phyloP scores from a whole-genome alignment of 1,140 invertebrate genomes.

The Asbolus verrucosus region DNA sequence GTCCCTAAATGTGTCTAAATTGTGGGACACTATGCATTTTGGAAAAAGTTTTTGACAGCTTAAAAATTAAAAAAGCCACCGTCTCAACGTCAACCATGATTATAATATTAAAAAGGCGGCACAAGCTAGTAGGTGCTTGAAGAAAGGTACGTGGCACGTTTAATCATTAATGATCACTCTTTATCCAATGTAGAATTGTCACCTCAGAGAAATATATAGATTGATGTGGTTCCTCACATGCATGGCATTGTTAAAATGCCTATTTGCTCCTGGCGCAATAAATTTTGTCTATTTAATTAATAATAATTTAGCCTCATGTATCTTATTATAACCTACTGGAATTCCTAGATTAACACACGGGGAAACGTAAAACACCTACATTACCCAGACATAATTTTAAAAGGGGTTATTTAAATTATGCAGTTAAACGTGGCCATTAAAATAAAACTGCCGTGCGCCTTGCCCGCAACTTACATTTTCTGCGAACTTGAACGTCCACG shows the following conservation, averaged over 20 bases:
- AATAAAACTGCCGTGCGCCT: conserved; percentile 33
- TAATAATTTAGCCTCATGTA: conserved; percentile 20
- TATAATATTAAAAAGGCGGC: too few species aligned
- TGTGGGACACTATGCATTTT: too few species aligned
- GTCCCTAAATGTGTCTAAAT: too few species aligned
- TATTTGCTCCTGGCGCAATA: conserved; percentile 14
- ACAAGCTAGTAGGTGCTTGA: too few species aligned
- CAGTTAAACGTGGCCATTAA: conserved; percentile 34
- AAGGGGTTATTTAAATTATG: conserved; percentile 38
- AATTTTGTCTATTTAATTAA: conserved; percentile 20
- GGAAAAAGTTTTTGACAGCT: too few species aligned
- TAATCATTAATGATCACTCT: too few species aligned
- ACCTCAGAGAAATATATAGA: too few species aligned
- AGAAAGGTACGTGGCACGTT: too few species aligned
- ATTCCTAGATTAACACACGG: conserved; percentile 28
- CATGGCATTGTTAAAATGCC: conserved; percentile 32
- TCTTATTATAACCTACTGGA: conserved; percentile 17
- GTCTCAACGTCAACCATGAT: too few species aligned
- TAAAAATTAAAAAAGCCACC: too few species aligned
- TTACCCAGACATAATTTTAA: conserved; percentile 36
- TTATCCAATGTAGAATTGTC: too few species aligned
- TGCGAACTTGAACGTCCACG: conserved; percentile 34
- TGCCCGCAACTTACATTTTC: conserved; percentile 25
- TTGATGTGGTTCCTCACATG: too few species aligned
- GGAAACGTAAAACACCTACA: conserved; percentile 35